Evolutionary conservation across 2,888 invertebrate genomes (phyloP), one percentile per base, ranked within the genome.

Genomic region (Polymixis flavicincta): DNA sequence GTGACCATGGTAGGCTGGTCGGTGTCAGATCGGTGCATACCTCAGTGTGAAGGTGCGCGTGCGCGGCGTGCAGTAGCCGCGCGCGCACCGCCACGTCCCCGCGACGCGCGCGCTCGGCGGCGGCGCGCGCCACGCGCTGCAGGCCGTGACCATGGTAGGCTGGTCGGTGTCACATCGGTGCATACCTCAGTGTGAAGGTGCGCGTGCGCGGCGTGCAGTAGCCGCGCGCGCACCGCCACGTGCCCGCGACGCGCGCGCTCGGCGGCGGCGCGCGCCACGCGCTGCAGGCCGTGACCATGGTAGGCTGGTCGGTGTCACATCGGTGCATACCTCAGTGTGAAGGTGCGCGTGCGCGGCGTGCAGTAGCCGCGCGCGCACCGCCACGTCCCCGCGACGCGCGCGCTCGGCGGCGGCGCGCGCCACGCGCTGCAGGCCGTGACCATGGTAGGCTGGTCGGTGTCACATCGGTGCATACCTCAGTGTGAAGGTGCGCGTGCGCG

Each of bases 31-130:
- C 32, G 32, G 37, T 37, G 37, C 37, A 6, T 45, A 45, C n/a
- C 90, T 93, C 92, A 0, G 91, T 90, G 65, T 94, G 93, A 37
- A 93, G 87, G 5, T 91, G 91, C 28, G 87, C 71, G 87, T 93
- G 92, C 83, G 92, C 92, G 7, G 89, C 87, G 50, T 78, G 87
- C 78, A 75, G 87, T 70, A 91, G 88, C 0, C 91, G 32, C 0
- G 90, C 90, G 54, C 84, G 76, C 76, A 88, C 92, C 74, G 92
- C 92, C 77, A 89, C 87, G 74, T 89, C 88, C 9, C 87, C 86
- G 22, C 89, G 88, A n/a, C 90, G 87, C 6, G 92, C 90, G 78
- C 89, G 90, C 22, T 89, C 90, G 54, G 89, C 86, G 77, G 77
- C 88, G 28, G 88, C 86, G 8, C 85, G 88, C 69, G 88, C 89